Evolutionary conservation across 1,140 invertebrate species (phyloP), one percentile per base, ranked within the genome.

Genomic region (Drosophila equinoxialis): DNA sequence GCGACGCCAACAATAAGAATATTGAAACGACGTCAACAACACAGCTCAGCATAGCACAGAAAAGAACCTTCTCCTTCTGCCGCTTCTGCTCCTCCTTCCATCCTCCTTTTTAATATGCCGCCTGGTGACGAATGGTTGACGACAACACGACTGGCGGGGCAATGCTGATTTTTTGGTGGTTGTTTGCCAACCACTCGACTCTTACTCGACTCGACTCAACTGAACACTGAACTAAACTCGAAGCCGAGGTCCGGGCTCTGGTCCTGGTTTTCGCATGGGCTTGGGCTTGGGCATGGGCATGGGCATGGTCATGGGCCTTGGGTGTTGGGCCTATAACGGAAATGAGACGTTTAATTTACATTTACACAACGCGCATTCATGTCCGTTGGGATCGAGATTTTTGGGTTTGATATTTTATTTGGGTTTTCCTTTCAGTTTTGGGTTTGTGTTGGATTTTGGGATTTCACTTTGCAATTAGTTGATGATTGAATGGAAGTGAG

Each of bases 311-410:
- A 30, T 64, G 61, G 65, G 65, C 65, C 41, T 61, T 30, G 55
- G 79, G 68, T 65, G 65, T 58, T 45, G 57, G 61, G 70, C 62
- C 75, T 76, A 80, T 87, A 80, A 79, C 83, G 83, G 83, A 86
- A 86, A 86, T 86, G 83, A 86, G 83, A 86, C 83, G 83, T 83
- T 86, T 86, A 86, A 86, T 86, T 86, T 86, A 83, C 83, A 86
- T 86, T 86, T 81, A 82, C 82, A 86, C 83, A 86, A 84, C 68
- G 74, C 83, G 57, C 63, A 30, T 57, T 58, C 45, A 11, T 51
- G 45, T 51, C 45, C 45, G 17, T n/a, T 41, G 65, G 35, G 54
- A 57, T 26, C 23, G 54, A n/a, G 48, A 48, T 51, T 51, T 51
- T 41, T 14, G 62, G 42, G 42, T 30, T 63, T 63, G 61, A 45